A percentile compares a stretch with the other conserved stretches of the same genome.
Conservation (phyloP, 2,113 vertebrate species). For the Balaenoptera acutorostrata region DNA sequence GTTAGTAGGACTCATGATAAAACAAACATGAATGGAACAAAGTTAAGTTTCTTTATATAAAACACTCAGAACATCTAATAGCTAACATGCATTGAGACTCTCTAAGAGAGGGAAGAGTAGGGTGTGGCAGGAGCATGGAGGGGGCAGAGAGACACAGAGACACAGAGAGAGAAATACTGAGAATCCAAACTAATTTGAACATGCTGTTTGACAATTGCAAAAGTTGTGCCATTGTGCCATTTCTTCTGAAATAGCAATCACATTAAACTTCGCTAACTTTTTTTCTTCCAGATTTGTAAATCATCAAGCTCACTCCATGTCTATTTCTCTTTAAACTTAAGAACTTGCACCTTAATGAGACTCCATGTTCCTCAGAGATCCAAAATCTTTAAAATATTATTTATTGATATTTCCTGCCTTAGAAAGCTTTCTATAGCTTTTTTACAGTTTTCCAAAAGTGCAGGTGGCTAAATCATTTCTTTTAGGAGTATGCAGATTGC, state of each 20-base stretch:
- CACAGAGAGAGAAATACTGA: not conserved
- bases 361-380: not conserved
- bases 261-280: conserved; percentile 10
- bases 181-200: not conserved
- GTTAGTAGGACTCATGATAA: not conserved
- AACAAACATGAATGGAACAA: not conserved
- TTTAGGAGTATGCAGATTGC: conserved; percentile 74
- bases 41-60: not conserved
- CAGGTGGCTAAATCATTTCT: conserved; percentile 74
- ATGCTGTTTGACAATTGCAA: not conserved
- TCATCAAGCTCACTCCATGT: not conserved
- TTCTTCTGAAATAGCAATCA: conserved; percentile 24
- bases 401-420: conserved; percentile 52
- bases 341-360: not conserved
- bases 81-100: not conserved
- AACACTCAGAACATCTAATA: not conserved
- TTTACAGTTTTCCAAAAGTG: conserved; percentile 69
- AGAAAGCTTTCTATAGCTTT: conserved; percentile 3
- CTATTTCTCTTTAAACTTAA: conserved; percentile 20
- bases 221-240: not conserved
- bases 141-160: not conserved
- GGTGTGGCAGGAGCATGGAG: not conserved
- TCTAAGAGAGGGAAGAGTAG: not conserved
- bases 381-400: conserved; percentile 50
- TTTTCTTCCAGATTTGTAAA: conserved; percentile 36